A percentile compares a stretch with the other conserved stretches of the same genome.
These are phyloP conservation scores for Aix galericulata DNA, from an alignment of 2,113 vertebrate species.

Conservation along the genomic window DNA sequence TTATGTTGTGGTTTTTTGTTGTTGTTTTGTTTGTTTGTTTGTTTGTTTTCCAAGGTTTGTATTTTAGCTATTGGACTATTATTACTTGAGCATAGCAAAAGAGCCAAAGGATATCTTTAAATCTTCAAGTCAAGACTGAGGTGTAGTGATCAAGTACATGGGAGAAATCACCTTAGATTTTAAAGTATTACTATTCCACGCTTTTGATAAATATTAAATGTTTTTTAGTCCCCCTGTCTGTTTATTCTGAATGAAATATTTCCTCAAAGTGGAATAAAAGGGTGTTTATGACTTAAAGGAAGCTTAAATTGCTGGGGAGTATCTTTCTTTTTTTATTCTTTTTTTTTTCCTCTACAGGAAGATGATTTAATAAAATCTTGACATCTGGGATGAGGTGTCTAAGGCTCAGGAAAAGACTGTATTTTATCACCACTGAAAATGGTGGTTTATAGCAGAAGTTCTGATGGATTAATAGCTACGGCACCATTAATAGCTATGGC, in stretches of 20 bases:
- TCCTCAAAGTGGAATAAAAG: background rate
- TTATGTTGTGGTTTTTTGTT: too few relatives aligned
- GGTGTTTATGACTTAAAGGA: background rate
- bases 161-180: background rate
- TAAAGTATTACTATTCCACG: background rate
- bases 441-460: background rate
- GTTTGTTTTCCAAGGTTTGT: background rate
- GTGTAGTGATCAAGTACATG: background rate
- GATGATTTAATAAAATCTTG: background rate
- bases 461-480: background rate
- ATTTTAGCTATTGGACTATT: background rate
- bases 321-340: background rate
- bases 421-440: background rate
- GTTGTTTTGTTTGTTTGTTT: too few relatives aligned
- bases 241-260: background rate
- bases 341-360: background rate
- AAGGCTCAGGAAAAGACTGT: background rate
- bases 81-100: background rate
- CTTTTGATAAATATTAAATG: background rate
- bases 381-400: background rate
- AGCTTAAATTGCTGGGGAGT: background rate
- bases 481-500: background rate
- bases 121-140: background rate
- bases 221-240: background rate
- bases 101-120: background rate